Evolutionary conservation across 37 sponge, comb jelly and placozoan species (phyloP).

Genomic region (Theonella swinhoei): DNA sequence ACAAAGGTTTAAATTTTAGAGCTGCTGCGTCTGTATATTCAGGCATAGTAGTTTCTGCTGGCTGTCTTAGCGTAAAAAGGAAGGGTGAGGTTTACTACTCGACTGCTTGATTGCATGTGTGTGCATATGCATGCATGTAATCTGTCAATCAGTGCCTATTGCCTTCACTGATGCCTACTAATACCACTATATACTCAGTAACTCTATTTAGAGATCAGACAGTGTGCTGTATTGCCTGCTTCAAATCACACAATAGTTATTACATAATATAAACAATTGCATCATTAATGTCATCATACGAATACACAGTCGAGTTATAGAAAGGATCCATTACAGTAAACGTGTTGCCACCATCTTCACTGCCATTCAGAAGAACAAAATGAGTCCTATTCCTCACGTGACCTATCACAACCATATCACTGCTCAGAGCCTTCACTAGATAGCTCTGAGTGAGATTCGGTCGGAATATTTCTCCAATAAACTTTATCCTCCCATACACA

Average conservation of each 20-base stretch:
- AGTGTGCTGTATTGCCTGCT: too few relatives aligned
- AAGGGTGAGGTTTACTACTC: too few relatives aligned
- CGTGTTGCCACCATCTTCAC: not conserved
- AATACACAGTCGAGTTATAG: not conserved
- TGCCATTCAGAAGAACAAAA: constrained; percentile 38
- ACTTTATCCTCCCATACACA: not conserved
- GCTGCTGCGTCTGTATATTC: too few relatives aligned
- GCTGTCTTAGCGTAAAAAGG: too few relatives aligned
- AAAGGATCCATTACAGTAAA: not conserved
- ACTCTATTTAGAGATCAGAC: too few relatives aligned
- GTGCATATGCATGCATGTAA: too few relatives aligned
- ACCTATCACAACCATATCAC: not conserved
- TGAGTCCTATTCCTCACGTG: constrained; percentile 32
- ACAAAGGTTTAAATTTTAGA: too few relatives aligned
- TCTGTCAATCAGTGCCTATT: too few relatives aligned
- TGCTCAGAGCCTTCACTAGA: not conserved
- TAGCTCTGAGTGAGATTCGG: not conserved
- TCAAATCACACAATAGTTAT: not conserved
- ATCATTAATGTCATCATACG: not conserved
- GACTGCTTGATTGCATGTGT: too few relatives aligned
- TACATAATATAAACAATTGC: not conserved
- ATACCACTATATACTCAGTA: too few relatives aligned
- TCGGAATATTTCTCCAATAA: not conserved
- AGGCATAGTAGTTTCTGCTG: too few relatives aligned
- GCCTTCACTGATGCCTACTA: too few relatives aligned